Base-by-base conservation (phyloP, 2,888 invertebrate genomes). In the Polydrusus tereticollis region DNA sequence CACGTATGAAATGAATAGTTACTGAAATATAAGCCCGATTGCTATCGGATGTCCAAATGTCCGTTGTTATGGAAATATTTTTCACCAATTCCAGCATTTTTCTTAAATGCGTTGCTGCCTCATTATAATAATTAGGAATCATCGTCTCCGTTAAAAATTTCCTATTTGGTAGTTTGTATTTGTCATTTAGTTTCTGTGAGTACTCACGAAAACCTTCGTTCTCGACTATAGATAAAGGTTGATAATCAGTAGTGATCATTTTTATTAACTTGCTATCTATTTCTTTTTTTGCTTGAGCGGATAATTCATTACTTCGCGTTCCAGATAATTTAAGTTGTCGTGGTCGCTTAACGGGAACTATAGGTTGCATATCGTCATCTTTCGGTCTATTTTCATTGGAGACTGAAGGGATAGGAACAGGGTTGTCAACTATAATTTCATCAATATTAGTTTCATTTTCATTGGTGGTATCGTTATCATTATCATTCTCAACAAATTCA, bases 21-120 rank as follows among this genome's bases (percentile, higher is more conserved):
- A 78, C 75, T 10, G 78, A 78, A 5, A 79, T 58, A 64, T 78
- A 81, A 0, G 75, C 36, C 50, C 45, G 76, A 29, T 75, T 77
- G 59, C 72, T 75, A 50, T 80, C 78, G 0, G 79, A 81, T 8
- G 77, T 77, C 80, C 79, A 80, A 3, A 80, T 78, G 58, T 81
- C 79, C 26, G 80, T 80, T 7, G 80, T 81, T 21, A 79, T 63
- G 20, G 77, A 67, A 38, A 78, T 58, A 69, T 73, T 3, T 45
- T 76, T 26, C 6, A 77, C 57, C 23, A 65, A n/a, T 45, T 62
- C 69, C 21, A 79, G 55, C 36, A 77, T 69, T 52, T 16, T 58
- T 20, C 18, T 29, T 16, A 33, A 14, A 36, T 58, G 26, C 16
- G 8, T 3, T 8, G 16, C 18, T 10, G 14, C 58, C 33, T 36